phyloP scores from a whole-genome alignment of 2,113 vertebrate species.

The Lota lota region DNA sequence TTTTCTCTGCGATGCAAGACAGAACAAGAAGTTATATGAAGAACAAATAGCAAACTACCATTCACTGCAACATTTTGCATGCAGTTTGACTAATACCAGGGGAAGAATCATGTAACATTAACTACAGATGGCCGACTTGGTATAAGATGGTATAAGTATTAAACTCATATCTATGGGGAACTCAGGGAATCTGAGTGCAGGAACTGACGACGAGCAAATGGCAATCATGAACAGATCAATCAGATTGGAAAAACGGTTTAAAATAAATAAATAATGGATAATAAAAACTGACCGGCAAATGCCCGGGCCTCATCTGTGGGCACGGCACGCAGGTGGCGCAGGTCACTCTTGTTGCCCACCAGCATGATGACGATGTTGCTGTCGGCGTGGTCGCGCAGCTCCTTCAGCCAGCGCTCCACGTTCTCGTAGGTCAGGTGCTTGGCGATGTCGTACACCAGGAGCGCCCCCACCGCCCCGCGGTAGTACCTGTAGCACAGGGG shows the following conservation, averaged over 20 bases:
- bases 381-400: conserved; percentile 95
- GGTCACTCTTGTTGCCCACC: conserved; percentile 97
- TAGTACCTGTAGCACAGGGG: conserved; percentile 82
- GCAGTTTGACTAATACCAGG: too few species aligned
- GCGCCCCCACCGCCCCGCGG: conserved; percentile 91
- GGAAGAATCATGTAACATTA: neutral
- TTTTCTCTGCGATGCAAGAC: conserved; percentile 79
- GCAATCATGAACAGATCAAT: too few species aligned
- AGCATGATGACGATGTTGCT: conserved; percentile 99
- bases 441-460: conserved; percentile 96
- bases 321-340: conserved; percentile 95
- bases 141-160: too few species aligned
- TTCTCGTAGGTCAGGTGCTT: conserved; percentile 98
- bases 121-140: too few species aligned
- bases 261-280: too few species aligned
- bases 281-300: conserved; percentile 84
- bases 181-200: too few species aligned
- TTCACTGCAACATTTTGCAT: too few species aligned
- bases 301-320: conserved; percentile 95
- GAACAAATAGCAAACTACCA: too few species aligned
- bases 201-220: too few species aligned
- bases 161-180: too few species aligned
- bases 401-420: conserved; percentile 97
- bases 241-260: too few species aligned
- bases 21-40: conserved; percentile 1